These are phyloP conservation scores for Echinarachnius parma DNA, from an alignment of 53 echinoderm and acorn worm species.

Conservation along the genomic window DNA sequence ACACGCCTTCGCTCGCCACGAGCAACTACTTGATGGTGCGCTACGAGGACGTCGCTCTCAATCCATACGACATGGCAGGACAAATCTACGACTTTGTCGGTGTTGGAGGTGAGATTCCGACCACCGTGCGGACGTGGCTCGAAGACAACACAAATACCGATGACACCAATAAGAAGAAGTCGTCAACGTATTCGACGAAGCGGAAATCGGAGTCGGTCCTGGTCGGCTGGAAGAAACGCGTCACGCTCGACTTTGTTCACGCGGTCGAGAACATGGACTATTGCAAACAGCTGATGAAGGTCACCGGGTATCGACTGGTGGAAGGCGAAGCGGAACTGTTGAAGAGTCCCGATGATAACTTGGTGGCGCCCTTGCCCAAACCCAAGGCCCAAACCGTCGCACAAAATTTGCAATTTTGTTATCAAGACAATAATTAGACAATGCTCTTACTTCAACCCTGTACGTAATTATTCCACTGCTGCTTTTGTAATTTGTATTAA, in stretches of 20 bases:
- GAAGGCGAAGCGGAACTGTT: too few relatives aligned
- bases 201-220: slow-evolving; percentile 31
- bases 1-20: neutral
- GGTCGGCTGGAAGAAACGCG: slow-evolving; percentile 50
- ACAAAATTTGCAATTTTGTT: too few relatives aligned
- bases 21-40: slow-evolving; percentile 37
- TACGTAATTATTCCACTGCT: too few relatives aligned
- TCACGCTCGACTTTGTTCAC: slow-evolving; percentile 26
- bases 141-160: slow-evolving; percentile 30
- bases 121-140: slow-evolving; percentile 27
- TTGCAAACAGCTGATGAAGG: slow-evolving; percentile 54
- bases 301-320: slow-evolving; percentile 47
- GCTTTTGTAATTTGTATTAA: too few relatives aligned
- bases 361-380: too few relatives aligned
- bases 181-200: slow-evolving; percentile 29
- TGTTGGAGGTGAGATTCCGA: slow-evolving; percentile 22
- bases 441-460: too few relatives aligned
- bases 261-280: slow-evolving; percentile 46
- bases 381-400: too few relatives aligned
- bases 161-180: slow-evolving; percentile 12
- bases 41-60: slow-evolving; percentile 46
- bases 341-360: too few relatives aligned
- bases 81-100: slow-evolving; percentile 24
- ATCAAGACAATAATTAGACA: too few relatives aligned
- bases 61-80: neutral